phyloP scores from a whole-genome alignment of 2,888 invertebrate genomes.

The Willowsia nigromaculata region DNA sequence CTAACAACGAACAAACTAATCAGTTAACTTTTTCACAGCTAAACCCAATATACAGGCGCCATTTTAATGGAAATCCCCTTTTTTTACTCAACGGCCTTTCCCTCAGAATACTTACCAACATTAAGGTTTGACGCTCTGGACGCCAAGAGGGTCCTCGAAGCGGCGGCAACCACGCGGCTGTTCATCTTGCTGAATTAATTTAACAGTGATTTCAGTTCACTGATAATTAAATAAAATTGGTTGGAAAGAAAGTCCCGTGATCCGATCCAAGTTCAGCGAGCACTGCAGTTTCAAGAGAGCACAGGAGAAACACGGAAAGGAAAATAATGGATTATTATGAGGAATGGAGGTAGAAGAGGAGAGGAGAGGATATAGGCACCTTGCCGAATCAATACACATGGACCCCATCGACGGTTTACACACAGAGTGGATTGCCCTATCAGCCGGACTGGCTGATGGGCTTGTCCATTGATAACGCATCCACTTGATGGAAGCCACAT shows the following conservation, averaged over 20 bases:
- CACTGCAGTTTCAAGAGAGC: background rate
- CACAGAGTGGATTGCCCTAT: background rate
- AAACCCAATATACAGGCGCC: background rate
- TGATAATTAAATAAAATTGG: background rate
- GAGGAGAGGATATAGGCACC: background rate
- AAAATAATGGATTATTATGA: background rate
- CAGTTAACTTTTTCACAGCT: no score
- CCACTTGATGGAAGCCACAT: background rate
- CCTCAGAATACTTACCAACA: slow-evolving; percentile 37
- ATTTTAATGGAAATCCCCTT: slow-evolving; percentile 13
- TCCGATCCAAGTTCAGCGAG: no score
- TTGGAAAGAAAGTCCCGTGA: background rate
- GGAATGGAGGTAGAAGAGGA: background rate
- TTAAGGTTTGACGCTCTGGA: slow-evolving; percentile 13
- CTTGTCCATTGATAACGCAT: background rate
- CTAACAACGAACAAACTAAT: no score
- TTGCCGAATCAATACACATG: background rate
- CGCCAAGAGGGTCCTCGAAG: slow-evolving; percentile 55
- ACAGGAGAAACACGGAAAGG: background rate
- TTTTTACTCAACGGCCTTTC: no score
- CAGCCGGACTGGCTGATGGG: background rate
- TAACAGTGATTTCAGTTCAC: background rate
- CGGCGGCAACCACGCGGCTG: slow-evolving; percentile 56
- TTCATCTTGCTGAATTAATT: slow-evolving; percentile 63
- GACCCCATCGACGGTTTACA: no score